Evolutionary conservation across 2,113 vertebrate genomes (phyloP), one percentile per base, ranked within the genome.

Genomic region (Pampusana beccarii): DNA sequence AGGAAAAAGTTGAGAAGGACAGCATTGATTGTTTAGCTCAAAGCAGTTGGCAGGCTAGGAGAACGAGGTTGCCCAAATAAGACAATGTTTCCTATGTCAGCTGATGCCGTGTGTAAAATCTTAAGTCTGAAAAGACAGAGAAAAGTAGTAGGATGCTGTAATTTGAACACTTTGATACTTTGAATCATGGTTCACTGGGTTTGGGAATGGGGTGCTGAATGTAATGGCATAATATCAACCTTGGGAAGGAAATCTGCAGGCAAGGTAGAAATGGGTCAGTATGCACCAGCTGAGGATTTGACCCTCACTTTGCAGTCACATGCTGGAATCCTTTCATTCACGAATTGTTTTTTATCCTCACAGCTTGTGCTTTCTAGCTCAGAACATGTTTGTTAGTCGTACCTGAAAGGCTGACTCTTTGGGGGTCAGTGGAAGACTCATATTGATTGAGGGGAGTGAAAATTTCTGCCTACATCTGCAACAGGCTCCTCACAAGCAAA

Each of bases 1-100:
- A 98, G 94, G 95, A 90, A 98, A 98, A 98, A 97, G 97, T 97
- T 97, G 92, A 97, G 96, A 97, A 96, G 98, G 93, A 96, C 82
- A 79, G 96, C 75, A 79, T 77, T 95, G 98, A 98, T 91, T 96
- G 96, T 97, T 97, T 96, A 95, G 71, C 60, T 93, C 56, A 51
- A 84, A 97, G 95, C 86, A 64, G 70, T 85, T 69, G 62, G 87
- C 70, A 79, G 95, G 81, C 44, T 60, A 81, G 3, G 71, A 96
- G 96, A 80, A 65, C 10, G 16, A 94, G 95, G 81, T 79, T 80
- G 86, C 62, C 58, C 91, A 95, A 95, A 82, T 80, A 91, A 56
- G 88, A 78, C 36, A 65, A 66, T 1, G 3, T 80, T 97, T 94
- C 84, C 66, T 64, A 1, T 48, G n/a, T 80, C 78, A 40, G 74